A percentile compares a stretch with the other conserved stretches of the same genome.
Evolutionary conservation across 2,888 invertebrate genomes (phyloP).

Genomic region (Nomada fucata): DNA sequence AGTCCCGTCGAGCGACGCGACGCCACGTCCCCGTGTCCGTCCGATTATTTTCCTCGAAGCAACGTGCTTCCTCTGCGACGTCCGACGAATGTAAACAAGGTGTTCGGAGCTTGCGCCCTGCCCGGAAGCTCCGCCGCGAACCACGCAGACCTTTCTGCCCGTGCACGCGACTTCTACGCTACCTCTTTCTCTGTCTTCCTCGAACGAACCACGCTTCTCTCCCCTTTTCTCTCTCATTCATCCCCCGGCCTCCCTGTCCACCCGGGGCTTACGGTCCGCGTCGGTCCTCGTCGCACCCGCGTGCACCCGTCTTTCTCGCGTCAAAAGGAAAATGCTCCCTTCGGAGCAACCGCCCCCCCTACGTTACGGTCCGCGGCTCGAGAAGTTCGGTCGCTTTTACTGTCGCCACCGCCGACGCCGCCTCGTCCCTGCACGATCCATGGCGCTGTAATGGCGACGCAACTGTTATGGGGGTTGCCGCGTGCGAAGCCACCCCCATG

Average conservation of each 20-base stretch:
- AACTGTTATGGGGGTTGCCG: constrained; percentile 69
- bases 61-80: constrained; percentile 66
- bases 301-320: constrained; percentile 32
- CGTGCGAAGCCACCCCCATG: constrained; percentile 78
- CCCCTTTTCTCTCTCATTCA: constrained; percentile 12
- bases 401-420: constrained; percentile 26
- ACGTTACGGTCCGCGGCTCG: constrained; percentile 33
- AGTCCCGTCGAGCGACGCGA: neutral
- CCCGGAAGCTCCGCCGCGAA: constrained; percentile 60
- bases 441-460: constrained; percentile 73
- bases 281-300: constrained; percentile 21
- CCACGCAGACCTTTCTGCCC: constrained; percentile 61
- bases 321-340: constrained; percentile 27
- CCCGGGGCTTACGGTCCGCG: neutral
- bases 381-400: constrained; percentile 55
- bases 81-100: constrained; percentile 70
- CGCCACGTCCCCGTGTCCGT: constrained; percentile 2
- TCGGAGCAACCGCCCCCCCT: neutral
- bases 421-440: constrained; percentile 55
- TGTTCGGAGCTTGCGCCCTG: constrained; percentile 68
- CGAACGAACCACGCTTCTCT: constrained; percentile 17
- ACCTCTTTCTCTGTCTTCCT: constrained; percentile 22
- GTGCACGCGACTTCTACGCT: constrained; percentile 52
- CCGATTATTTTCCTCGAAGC: constrained; percentile 48
- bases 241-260: constrained; percentile 16